Base-by-base conservation (phyloP, 2,113 vertebrate genomes). In the Macrotus californicus region DNA sequence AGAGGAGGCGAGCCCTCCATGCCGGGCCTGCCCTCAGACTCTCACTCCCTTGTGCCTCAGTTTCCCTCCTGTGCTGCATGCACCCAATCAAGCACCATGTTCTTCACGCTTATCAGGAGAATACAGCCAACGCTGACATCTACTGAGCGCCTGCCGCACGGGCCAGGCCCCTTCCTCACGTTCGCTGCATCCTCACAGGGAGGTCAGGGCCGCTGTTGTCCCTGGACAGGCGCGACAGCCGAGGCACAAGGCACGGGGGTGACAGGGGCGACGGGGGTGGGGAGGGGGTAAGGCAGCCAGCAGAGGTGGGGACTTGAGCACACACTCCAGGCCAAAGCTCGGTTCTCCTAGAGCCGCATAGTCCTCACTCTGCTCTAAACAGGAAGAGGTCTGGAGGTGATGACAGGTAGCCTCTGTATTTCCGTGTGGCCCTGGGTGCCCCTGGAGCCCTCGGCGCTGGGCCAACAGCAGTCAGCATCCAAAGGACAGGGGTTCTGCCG, bases 91-190 rank as follows among this genome's bases (percentile, higher is more conserved):
- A 22, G 43, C 4, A 16, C 5, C 11, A 1, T 1, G 50, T 22
- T 50, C 66, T 24, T 46, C 41, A 26, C 21, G 80, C 52, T 76
- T 48, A 5, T 13, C 8, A 5, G 36, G 73, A 79, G n/a, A 14
- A 14, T 3, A 7, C 34, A 2, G 3, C 34, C 56, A 29, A 19
- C 36, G 50, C 72, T 5, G 26, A 11, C 15, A 6, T 9, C 52
- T 31, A 18, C 19, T 29, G 34, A 39, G 19, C n/a, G 16, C 0
- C 0, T 4, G 11, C 0, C 11, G 0, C 0, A 3, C 3, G 31
- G 39, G 15, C 59, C 5, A 50, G 64, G 22, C 72, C 36, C 24
- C 41, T 66, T 43, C 79, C 46, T 41, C 14, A 24, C 0, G 1
- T 7, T 9, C 3, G 3, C 34, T 22, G 46, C 0, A 6, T 22